A percentile compares a stretch with the other conserved stretches of the same genome.
Conservation (phyloP, 2,888 invertebrate species). For the Drosophila neonasuta region DNA sequence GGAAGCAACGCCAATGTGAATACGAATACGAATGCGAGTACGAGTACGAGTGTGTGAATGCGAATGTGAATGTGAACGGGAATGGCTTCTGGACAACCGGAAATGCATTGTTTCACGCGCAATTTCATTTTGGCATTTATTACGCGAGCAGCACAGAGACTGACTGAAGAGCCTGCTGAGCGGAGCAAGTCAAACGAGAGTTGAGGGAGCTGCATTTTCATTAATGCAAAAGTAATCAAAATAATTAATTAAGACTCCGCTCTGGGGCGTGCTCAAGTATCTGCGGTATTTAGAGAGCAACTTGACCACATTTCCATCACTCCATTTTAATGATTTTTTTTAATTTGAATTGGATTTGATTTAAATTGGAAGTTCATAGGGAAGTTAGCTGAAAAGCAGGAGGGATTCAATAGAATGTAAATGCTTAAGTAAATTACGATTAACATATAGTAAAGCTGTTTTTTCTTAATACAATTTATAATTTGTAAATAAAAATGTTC, state of each 20-base stretch:
- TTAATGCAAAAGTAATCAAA: constrained; percentile 62
- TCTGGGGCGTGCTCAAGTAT: constrained; percentile 25
- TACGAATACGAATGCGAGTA: neutral
- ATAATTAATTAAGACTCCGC: constrained; percentile 57
- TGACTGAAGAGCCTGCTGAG: constrained; percentile 9
- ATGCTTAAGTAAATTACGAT: no score
- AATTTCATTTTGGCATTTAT: constrained; percentile 68
- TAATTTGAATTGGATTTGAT: neutral
- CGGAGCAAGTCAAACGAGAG: neutral
- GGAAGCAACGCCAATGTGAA: constrained; percentile 52
- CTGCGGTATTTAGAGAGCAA: constrained; percentile 17
- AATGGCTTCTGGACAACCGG: constrained; percentile 51
- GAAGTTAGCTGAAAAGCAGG: no score
- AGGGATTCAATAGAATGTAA: no score
- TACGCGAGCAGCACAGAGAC: constrained; percentile 23
- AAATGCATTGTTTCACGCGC: constrained; percentile 75
- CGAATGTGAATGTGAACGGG: constrained; percentile 25
- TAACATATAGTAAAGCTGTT: no score
- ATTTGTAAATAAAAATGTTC: no score
- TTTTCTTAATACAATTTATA: no score
- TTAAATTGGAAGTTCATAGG: no score
- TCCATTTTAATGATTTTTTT: neutral
- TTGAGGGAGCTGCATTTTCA: constrained; percentile 30
- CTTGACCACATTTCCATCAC: neutral
- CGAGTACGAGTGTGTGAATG: constrained; percentile 18